phyloP scores from a whole-genome alignment of 2,113 vertebrate species.

The Gorsachius goisagi region DNA sequence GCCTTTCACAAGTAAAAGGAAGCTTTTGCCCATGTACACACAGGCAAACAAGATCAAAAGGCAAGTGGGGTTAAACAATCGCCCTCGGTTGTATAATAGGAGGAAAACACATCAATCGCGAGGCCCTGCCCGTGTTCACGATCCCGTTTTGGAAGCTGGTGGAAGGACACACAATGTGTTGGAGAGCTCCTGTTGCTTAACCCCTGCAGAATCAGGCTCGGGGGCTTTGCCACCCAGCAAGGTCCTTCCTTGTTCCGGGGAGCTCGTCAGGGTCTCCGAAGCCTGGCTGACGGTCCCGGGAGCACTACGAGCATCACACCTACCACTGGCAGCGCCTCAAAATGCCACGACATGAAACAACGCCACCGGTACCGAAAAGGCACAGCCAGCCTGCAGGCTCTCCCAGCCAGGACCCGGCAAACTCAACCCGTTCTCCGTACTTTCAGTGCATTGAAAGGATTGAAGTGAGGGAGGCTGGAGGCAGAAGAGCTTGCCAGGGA shows the following conservation, averaged over 20 bases:
- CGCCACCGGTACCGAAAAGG: rapidly evolving
- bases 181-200: not conserved
- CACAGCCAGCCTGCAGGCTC: not conserved
- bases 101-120: not conserved
- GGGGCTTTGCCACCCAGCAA: not conserved
- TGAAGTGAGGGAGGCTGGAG: too few relatives aligned
- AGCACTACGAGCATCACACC: not conserved
- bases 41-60: not conserved
- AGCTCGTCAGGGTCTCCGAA: not conserved
- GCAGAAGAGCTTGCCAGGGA: not conserved
- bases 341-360: rapidly evolving
- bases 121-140: not conserved
- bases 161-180: not conserved
- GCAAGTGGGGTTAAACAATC: not conserved
- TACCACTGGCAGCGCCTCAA: not conserved
- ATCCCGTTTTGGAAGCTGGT: not conserved
- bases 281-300: not conserved
- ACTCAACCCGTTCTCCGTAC: not conserved
- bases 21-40: not conserved
- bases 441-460: not conserved
- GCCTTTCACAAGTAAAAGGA: not conserved
- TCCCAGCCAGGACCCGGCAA: not conserved
- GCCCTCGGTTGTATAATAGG: not conserved
- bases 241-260: rapidly evolving
- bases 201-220: not conserved